These are phyloP conservation scores for Acronicta psi DNA, from an alignment of 2,888 invertebrate species.

Conservation along the genomic window DNA sequence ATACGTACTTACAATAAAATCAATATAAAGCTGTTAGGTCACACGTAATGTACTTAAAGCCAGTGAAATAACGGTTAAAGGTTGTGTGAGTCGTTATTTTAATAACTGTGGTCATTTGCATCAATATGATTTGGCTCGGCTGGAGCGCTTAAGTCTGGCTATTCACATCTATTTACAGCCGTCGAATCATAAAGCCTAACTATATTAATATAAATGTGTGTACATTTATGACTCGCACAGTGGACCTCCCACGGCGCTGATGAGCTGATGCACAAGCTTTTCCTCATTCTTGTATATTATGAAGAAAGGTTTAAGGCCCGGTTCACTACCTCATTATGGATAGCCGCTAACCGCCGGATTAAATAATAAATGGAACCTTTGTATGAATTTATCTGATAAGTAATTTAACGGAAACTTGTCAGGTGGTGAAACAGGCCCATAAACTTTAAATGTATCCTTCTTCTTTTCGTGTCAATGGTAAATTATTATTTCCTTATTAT, in stretches of 20 bases:
- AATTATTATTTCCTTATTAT: too few species aligned
- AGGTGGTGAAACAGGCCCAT: too few species aligned
- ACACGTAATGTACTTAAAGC: constrained; percentile 28
- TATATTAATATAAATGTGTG: constrained; percentile 36
- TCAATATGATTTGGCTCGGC: constrained; percentile 33
- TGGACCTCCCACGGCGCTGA: constrained; percentile 44
- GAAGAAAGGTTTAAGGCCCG: too few species aligned
- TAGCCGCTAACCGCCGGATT: too few species aligned
- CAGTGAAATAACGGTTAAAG: constrained; percentile 43
- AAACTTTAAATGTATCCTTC: too few species aligned
- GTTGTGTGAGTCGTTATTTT: constrained; percentile 48
- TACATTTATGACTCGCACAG: constrained; percentile 40
- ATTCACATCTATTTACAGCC: constrained; percentile 35
- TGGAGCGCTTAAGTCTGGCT: constrained; percentile 22
- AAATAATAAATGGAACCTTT: too few species aligned
- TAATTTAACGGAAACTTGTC: too few species aligned
- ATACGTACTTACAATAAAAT: constrained; percentile 13
- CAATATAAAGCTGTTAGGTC: constrained; percentile 35
- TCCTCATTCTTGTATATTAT: constrained; percentile 12
- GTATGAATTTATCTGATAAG: too few species aligned
- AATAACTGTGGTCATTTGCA: constrained; percentile 51
- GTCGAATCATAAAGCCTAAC: constrained; percentile 38
- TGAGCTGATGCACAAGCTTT: constrained; percentile 1
- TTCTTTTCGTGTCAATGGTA: too few species aligned
- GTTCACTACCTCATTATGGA: too few species aligned